Percentiles rank a stretch among this genome's conserved stretches.
These are phyloP conservation scores for Acanthurus leucopareius DNA, from an alignment of 2,797 vertebrate genomes.

Conservation along the genomic window DNA sequence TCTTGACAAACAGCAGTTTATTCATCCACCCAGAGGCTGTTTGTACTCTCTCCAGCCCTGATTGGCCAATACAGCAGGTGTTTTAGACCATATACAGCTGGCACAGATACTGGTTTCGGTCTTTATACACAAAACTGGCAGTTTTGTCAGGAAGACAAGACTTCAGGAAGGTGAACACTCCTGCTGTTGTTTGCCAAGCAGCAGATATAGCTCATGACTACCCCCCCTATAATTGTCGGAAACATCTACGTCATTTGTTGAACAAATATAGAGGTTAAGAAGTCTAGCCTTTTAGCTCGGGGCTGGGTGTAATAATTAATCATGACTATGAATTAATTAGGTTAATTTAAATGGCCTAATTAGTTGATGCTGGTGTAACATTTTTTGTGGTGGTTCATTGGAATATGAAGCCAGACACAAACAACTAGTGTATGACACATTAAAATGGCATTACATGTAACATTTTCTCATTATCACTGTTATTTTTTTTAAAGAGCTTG, in stretches of 20 bases:
- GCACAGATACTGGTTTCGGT: neutral
- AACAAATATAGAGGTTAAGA: no score
- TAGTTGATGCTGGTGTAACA: neutral
- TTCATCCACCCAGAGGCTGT: neutral
- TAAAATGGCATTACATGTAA: neutral
- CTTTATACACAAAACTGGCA: neutral
- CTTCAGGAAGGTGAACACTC: neutral
- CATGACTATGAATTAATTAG: neutral
- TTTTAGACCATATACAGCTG: neutral
- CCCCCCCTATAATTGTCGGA: neutral
- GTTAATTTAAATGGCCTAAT: neutral
- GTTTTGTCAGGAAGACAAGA: neutral
- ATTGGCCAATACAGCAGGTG: neutral
- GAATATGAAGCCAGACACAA: no score
- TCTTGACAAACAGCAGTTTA: neutral
- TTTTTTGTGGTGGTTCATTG: neutral
- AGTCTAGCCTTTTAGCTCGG: no score
- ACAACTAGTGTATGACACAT: neutral
- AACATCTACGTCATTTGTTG: no score
- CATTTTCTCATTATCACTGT: neutral
- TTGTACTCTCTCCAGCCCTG: neutral
- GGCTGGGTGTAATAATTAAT: no score
- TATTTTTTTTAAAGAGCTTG: neutral
- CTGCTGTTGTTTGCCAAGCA: neutral
- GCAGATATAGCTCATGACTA: neutral